Base-by-base conservation (phyloP, 2,888 invertebrate species). In the Drosophila vallismaia region DNA sequence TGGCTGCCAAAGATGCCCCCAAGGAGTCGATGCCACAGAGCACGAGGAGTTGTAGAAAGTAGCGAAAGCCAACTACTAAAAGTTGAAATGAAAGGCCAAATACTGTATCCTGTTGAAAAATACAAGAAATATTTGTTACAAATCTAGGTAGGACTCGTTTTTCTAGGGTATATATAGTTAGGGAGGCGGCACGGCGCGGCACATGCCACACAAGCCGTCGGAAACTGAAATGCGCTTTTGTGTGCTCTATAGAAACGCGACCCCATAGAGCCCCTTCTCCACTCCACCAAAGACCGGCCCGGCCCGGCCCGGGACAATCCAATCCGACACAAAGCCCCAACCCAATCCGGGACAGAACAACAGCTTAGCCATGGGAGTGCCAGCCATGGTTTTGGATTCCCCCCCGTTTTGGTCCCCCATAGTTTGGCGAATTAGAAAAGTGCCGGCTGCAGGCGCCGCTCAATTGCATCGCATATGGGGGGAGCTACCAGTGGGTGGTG, bases 401-500 rank as follows among this genome's bases (percentile, higher is more conserved):
- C 14, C 19, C 19, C 14, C 19, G 2, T 36, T 46, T 48, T 49
- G 68, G 29, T 46, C 33, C 55, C 63, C 57, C 54, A 45, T 75
- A 71, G 80, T 77, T 54, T 51, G 46, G 68, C 74, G 82, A 86
- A 83, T 82, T 82, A 86, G 74, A 82, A 83, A 77, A 74, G 82
- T 86, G 82, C 74, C 76, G 74, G 68, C 74, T 68, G 74, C 82
- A 83, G 82, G 82, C 82, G 86, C 82, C 82, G 67, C 81, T 68
- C 86, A 86, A 82, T 80, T 80, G 63, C 63, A 64, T 60, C 44
- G 53, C 19, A 44, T 44, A n/a, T 44, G 38, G 38, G 42, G 31
- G 8, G 8, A 6, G 1, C 19, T 19, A 19, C 19, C 36, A 3
- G 6, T 9, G 26, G 4, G 14, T 33, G 38, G 31, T 38, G 24